A percentile compares a stretch with the other conserved stretches of the same genome.
These are phyloP conservation scores for Eristalinus sepulchralis DNA, from an alignment of 2,888 invertebrate genomes.

Conservation along the genomic window DNA sequence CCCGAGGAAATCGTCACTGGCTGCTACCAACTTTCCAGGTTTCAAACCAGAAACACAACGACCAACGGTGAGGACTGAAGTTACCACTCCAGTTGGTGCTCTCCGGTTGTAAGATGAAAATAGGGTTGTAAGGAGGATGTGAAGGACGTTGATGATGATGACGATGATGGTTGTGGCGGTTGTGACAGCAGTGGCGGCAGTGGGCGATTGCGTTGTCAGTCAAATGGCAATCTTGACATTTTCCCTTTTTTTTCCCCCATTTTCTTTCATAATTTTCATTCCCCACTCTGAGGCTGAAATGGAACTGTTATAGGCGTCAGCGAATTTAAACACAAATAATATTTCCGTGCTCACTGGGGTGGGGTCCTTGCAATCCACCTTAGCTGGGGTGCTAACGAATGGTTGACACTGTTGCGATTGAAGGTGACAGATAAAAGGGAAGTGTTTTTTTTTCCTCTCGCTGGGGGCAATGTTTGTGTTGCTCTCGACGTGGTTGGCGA, in stretches of 20 bases:
- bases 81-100: slow-evolving; percentile 12
- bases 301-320: slow-evolving; percentile 54
- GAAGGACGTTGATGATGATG: slow-evolving; percentile 6
- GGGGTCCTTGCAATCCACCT: neutral
- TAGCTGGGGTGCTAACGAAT: slow-evolving; percentile 27
- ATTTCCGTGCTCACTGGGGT: neutral
- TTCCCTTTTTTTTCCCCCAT: slow-evolving; percentile 19
- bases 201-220: slow-evolving; percentile 33
- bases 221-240: slow-evolving; percentile 46
- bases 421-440: slow-evolving; percentile 34
- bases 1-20: slow-evolving; percentile 51
- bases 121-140: slow-evolving; percentile 55
- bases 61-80: slow-evolving; percentile 1
- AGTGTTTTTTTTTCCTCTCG: neutral
- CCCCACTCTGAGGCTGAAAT: neutral
- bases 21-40: slow-evolving; percentile 26
- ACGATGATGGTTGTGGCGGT: slow-evolving; percentile 13
- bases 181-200: slow-evolving; percentile 15
- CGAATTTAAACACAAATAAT: slow-evolving; percentile 35
- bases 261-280: neutral
- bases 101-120: slow-evolving; percentile 31
- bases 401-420: slow-evolving; percentile 41
- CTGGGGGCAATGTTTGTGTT: neutral
- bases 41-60: slow-evolving; percentile 34
- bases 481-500: neutral